Conservation (phyloP, 1,140 invertebrate species). For the Oncopeltus fasciatus region DNA sequence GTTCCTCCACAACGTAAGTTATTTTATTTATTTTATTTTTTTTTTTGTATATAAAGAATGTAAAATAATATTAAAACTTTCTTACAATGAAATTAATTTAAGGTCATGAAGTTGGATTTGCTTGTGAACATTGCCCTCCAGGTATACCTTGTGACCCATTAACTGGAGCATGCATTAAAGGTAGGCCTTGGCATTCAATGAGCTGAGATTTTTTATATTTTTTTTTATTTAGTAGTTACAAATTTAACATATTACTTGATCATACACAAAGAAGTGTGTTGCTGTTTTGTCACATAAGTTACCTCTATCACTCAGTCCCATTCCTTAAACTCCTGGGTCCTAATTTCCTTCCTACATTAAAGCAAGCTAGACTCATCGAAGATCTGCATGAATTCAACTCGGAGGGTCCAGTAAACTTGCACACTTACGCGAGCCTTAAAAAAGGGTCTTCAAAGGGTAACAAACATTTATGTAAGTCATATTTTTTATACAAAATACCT, state of each 20-base stretch:
- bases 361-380: background rate
- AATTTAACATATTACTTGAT: background rate
- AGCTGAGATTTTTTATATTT: slow-evolving; percentile 5
- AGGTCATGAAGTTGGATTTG: slow-evolving; percentile 23
- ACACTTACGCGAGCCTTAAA: too few species aligned
- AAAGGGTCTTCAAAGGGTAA: slow-evolving; percentile 2
- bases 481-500: too few species aligned
- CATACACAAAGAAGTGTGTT: slow-evolving; percentile 27
- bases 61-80: too few species aligned
- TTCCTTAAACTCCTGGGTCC: background rate
- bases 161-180: slow-evolving; percentile 62
- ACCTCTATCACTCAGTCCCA: slow-evolving; percentile 1
- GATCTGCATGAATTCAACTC: background rate
- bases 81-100: too few species aligned
- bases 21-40: background rate
- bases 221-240: background rate
- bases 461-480: too few species aligned
- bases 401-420: background rate
- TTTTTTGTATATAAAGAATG: too few species aligned
- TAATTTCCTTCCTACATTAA: background rate
- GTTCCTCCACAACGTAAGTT: slow-evolving; percentile 26
- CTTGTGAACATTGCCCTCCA: slow-evolving; percentile 57
- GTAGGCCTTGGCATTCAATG: slow-evolving; percentile 35
- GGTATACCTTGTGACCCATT: slow-evolving; percentile 56
- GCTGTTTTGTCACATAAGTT: slow-evolving; percentile 25